Evolutionary conservation across 2,113 vertebrate genomes (phyloP), one percentile per base, ranked within the genome.

Genomic region (Pseudorasbora parva): DNA sequence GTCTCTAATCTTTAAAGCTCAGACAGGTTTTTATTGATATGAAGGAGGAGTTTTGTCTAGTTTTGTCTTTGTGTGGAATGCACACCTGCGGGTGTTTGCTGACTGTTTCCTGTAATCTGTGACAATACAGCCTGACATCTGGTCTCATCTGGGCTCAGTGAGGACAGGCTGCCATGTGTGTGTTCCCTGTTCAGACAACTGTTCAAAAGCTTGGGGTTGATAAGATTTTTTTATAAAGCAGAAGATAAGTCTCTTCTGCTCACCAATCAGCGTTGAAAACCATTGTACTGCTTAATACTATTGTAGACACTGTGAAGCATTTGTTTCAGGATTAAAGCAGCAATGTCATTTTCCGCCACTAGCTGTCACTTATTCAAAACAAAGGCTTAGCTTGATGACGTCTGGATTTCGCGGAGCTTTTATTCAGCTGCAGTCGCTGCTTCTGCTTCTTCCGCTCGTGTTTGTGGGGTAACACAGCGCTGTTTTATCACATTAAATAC

Each of bases 81-180:
- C 90, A 91, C 93, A 94, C 93, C 93, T 94, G 93, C 89, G 92
- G 90, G 92, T 92, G 91, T 93, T 93, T 93, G 89, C 88, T 12
- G 80, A 91, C 88, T 82, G 88, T 82, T 87, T 91, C 57, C 27
- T 87, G 89, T 93, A 93, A 93, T 92, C 92, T 87, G 59, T 81
- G 90, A 93, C 90, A 92, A 92, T 91, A 88, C 86, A 88, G 72
- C 62, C 88, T 82, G 89, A 91, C 91, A 92, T 91, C 91, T 93
- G 93, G 69, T 88, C 87, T 89, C 81, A 75, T 91, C 88, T 77
- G 27, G 83, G 87, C 51, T 19, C 84, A 84, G 84, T 0, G 47
- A 88, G 89, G 90, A 80, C 2, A 47, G 82, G 87, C 88, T 88
- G 88, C 87, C 87, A 82, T 59, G 15, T 10, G 51, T 73, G 56